Evolutionary conservation across 2,797 vertebrate genomes (phyloP), one percentile per base, ranked within the genome.

Genomic region (Nannoperca australis): DNA sequence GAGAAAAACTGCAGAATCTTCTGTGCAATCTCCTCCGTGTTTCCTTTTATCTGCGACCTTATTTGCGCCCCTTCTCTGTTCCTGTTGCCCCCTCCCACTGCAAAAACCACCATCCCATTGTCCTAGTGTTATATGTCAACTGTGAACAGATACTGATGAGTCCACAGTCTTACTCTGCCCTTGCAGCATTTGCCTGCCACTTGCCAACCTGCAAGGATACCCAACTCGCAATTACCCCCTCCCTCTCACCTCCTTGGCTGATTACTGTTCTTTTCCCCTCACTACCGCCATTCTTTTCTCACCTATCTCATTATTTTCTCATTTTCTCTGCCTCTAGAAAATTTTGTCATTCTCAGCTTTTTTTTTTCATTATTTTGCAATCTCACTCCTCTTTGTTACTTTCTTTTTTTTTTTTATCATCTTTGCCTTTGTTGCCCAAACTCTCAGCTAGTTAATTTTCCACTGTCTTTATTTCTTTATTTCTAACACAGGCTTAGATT

Each of bases 81-180:
- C 62, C 56, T 3, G 11, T 50, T 36, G 5, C 15, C 44, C 51
- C 40, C 65, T 75, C 61, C 61, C 34, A 10, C 79, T 44, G 60
- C 86, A 85, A 79, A 50, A 71, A 45, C 76, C 69, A 50, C 73
- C 70, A 58, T 65, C 73, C 78, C 73, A 70, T 90, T 87, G 88
- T 91, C 86, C 85, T 59, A 1, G 77, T 83, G 82, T 89, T 92
- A 92, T 91, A 91, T 91, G 75, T 91, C 89, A 90, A 68, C 85
- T 88, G 88, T 86, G 89, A 88, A 89, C 77, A 90, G 75, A 90
- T 90, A 85, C 73, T 90, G 91, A 92, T 93, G 93, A 94, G 80
- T 93, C 88, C 80, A 89, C 89, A 89, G 38, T 91, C 91, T 90
- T 76, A 10, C 82, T 83, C 82, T 89, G 85, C 80, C 90, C 89